These are phyloP conservation scores for Eulemur mongoz DNA, from an alignment of 2,797 vertebrate species.

Conservation along the genomic window DNA sequence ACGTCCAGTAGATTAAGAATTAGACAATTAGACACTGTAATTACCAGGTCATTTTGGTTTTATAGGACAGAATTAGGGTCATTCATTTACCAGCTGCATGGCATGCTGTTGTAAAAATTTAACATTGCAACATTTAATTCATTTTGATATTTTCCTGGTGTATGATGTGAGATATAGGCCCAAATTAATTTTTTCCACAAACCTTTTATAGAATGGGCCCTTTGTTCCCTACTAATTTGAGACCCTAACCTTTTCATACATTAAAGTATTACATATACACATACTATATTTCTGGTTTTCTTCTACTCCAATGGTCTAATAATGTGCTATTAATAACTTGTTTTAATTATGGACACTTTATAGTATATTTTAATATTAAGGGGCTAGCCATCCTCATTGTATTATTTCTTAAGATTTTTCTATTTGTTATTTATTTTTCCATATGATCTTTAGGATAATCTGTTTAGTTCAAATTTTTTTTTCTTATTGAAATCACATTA, in stretches of 20 bases:
- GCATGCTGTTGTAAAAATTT: conserved; percentile 26
- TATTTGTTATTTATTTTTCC: not conserved
- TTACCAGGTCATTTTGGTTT: conserved; percentile 47
- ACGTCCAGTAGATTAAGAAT: conserved; percentile 12
- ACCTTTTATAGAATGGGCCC: not conserved
- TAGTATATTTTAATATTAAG: not conserved
- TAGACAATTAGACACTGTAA: conserved; percentile 44
- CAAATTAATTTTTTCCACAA: not conserved
- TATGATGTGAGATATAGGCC: not conserved
- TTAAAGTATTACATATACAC: not conserved
- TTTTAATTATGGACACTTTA: not conserved
- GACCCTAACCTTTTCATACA: not conserved
- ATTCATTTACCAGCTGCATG: conserved; percentile 21
- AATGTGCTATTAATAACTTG: not conserved
- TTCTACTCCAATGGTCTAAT: not conserved
- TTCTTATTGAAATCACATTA: not conserved
- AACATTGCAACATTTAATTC: conserved; percentile 18
- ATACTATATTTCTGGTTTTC: not conserved
- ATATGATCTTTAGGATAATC: not conserved
- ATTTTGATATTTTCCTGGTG: conserved; percentile 3
- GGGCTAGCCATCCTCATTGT: not conserved
- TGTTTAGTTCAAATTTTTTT: not conserved
- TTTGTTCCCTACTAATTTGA: not conserved
- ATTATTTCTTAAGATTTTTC: not conserved
- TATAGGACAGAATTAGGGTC: not conserved